phyloP scores from a whole-genome alignment of 2,797 vertebrate species.

The Urocyon cinereoargenteus region DNA sequence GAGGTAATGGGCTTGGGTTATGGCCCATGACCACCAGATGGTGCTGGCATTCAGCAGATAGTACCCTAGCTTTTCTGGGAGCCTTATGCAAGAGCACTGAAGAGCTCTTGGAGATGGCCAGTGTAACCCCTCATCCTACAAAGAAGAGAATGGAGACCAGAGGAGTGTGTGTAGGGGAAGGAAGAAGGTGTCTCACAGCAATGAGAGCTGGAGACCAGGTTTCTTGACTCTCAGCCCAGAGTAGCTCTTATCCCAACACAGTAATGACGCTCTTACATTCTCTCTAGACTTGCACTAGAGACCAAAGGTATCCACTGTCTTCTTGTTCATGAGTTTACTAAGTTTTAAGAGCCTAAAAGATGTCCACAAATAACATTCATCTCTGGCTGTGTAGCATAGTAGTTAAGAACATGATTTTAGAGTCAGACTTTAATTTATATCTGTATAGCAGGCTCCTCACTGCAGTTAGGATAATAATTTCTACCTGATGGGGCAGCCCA shows the following conservation, averaged over 20 bases:
- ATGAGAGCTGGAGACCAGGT: background rate
- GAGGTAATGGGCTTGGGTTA: slow-evolving; percentile 43
- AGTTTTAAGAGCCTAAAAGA: slow-evolving; percentile 23
- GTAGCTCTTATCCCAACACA: background rate
- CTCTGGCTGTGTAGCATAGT: background rate
- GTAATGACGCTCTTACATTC: background rate
- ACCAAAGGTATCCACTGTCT: background rate
- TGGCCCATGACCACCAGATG: slow-evolving; percentile 78
- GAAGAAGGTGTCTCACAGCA: background rate
- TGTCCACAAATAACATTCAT: background rate
- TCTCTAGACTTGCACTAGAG: background rate
- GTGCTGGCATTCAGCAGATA: slow-evolving; percentile 80
- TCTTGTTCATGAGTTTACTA: background rate
- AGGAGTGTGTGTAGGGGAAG: background rate
- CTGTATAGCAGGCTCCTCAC: background rate
- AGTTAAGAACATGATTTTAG: slow-evolving; percentile 9
- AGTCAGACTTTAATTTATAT: background rate
- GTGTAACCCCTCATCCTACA: background rate
- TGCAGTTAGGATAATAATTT: slow-evolving; percentile 26
- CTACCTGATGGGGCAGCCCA: background rate
- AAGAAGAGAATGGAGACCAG: background rate
- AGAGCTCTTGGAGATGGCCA: background rate
- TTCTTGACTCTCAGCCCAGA: background rate
- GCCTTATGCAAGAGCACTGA: background rate
- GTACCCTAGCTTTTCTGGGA: background rate